Conservation (phyloP, 2,888 invertebrate species). For the Melipona bicolor region DNA sequence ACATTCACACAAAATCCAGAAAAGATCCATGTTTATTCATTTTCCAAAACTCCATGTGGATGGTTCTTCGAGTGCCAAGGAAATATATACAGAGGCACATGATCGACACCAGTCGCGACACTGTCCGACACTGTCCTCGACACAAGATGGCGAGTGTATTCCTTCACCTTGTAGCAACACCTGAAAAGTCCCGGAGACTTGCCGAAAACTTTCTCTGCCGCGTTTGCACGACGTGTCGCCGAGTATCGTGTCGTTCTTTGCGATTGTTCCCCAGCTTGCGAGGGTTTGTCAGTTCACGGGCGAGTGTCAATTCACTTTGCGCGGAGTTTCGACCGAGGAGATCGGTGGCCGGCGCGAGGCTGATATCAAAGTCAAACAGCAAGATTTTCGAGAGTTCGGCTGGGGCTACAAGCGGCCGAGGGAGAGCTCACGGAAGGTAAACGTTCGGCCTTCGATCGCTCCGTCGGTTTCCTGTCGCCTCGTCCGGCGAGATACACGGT, state of each 20-base stretch:
- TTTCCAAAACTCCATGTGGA: no score
- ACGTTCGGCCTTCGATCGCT: neutral
- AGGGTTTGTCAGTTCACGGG: no score
- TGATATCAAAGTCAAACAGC: conserved; percentile 3
- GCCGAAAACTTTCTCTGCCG: neutral
- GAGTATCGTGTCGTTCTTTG: neutral
- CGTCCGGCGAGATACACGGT: neutral
- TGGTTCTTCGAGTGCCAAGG: no score
- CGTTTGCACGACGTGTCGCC: neutral
- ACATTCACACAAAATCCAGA: no score
- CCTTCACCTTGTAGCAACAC: no score
- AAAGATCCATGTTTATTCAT: no score
- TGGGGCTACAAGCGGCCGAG: neutral
- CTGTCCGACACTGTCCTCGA: no score
- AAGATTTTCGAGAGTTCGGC: neutral
- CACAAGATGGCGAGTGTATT: no score
- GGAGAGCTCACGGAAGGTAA: neutral
- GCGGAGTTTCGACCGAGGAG: neutral
- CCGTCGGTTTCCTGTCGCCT: neutral
- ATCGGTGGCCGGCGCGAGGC: neutral
- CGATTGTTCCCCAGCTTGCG: neutral
- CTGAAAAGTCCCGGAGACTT: no score
- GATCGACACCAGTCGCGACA: no score
- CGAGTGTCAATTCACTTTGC: no score
- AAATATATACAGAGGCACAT: no score